These are phyloP conservation scores for Xiphophorus hellerii DNA, from an alignment of 2,113 vertebrate genomes.

Conservation along the genomic window DNA sequence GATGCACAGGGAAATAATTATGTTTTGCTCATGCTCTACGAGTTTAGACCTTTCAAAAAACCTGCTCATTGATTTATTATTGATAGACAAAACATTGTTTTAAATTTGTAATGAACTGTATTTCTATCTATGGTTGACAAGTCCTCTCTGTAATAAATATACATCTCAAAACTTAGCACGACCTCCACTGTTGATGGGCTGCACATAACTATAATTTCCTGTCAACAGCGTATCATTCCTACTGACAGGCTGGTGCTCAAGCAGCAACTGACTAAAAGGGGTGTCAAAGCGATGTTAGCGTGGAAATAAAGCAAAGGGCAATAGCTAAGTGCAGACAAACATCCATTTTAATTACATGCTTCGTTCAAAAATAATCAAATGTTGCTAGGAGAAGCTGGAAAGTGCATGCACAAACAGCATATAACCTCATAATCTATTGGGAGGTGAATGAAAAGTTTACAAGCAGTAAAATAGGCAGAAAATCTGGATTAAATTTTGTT, in stretches of 20 bases:
- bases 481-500: not conserved
- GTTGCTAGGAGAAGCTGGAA: slow-evolving; percentile 1
- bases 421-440: not conserved
- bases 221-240: slow-evolving; percentile 19
- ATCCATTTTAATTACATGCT: slow-evolving; percentile 59
- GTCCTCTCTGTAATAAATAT: slow-evolving; percentile 1
- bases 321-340: slow-evolving; percentile 33
- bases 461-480: not conserved
- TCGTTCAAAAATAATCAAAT: slow-evolving; percentile 30
- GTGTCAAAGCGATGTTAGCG: slow-evolving; percentile 28
- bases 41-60: slow-evolving; percentile 32
- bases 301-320: slow-evolving; percentile 30
- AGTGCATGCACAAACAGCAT: not conserved
- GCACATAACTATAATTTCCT: slow-evolving; percentile 15
- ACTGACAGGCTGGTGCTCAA: slow-evolving; percentile 10
- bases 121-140: not conserved
- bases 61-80: not conserved
- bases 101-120: slow-evolving; percentile 6
- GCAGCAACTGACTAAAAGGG: slow-evolving; percentile 9
- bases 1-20: slow-evolving; percentile 44
- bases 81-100: slow-evolving; percentile 7
- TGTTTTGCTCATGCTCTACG: not conserved
- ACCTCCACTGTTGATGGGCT: not conserved
- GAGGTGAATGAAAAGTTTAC: not conserved
- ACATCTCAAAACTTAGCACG: slow-evolving; percentile 7